Base-by-base conservation (phyloP, 1,140 invertebrate genomes). In the Cotesia typhae region DNA sequence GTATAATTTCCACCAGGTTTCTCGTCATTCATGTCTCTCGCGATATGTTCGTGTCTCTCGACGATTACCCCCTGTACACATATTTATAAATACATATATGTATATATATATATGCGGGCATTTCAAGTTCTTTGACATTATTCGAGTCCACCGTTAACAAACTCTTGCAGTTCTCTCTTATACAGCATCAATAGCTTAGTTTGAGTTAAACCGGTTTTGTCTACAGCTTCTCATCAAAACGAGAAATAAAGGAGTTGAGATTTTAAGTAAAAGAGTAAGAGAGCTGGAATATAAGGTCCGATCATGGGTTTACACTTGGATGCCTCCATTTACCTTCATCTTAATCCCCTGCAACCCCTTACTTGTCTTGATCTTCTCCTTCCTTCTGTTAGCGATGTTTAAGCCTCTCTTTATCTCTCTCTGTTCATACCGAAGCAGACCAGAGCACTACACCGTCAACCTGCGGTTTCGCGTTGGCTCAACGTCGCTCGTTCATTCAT, bases 401-500 rank as follows among this genome's bases (percentile, higher is more conserved):
- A 1, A 7, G 10, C 41, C 41, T 47, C 41, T 47, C 41, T 47
- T 47, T 10, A 47, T 47, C 41, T 47, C 41, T 6, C 41, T 47
- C 41, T 28, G 10, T 47, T 47, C 41, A 9, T 10, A 47, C 41
- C 5, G 10, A 6, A 47, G 41, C 41, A 47, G 6, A 47, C 41
- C 41, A 47, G 6, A 47, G 41, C 41, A 47, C 4, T 9, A 10
- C 41, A 47, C n/a, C 52, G 14, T 37, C 47, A 38, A 51, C 37
- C 51, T 67, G 70, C 63, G 53, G 60, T 38, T 67, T 41, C 65
- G 10, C 66, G 35, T 61, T 41, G n/a, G 28, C 17, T 70, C 52
- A 59, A 41, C 57, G 57, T 66, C 66, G 28, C 28, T 68, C 78
- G 77, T 81, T 80, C 81, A 82, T 83, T 82, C 81, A 81, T 82